Conservation (phyloP, 2,888 invertebrate species). For the Clusia tigrina region DNA sequence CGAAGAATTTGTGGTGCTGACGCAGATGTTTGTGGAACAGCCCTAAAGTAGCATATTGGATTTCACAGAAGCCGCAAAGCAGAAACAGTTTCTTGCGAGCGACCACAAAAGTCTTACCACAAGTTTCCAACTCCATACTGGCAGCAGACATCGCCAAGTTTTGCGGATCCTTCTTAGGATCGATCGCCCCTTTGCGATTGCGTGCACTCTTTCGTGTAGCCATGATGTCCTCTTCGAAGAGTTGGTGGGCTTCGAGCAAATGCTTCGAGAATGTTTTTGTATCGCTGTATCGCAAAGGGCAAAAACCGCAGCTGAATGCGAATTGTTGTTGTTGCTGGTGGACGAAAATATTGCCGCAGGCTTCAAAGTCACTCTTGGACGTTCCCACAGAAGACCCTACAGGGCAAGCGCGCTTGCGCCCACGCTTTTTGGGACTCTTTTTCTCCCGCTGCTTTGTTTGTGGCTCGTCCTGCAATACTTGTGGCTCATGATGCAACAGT, state of each 20-base stretch:
- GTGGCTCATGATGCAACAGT: no score
- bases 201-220: slow-evolving; percentile 21
- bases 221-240: slow-evolving; percentile 31
- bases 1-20: slow-evolving; percentile 48
- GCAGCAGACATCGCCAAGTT: slow-evolving; percentile 27
- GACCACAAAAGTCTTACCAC: slow-evolving; percentile 52
- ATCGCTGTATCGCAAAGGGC: slow-evolving; percentile 48
- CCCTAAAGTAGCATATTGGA: slow-evolving; percentile 46
- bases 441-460: slow-evolving; percentile 13
- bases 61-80: slow-evolving; percentile 51
- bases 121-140: slow-evolving; percentile 42
- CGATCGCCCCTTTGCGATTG: slow-evolving; percentile 12
- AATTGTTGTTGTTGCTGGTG: slow-evolving; percentile 47
- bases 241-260: slow-evolving; percentile 44
- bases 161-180: slow-evolving; percentile 28
- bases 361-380: slow-evolving; percentile 37
- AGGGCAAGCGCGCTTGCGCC: slow-evolving; percentile 36
- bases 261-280: slow-evolving; percentile 44
- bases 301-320: slow-evolving; percentile 50
- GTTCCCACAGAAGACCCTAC: slow-evolving; percentile 29
- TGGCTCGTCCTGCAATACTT: no score
- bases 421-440: slow-evolving; percentile 25
- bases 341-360: slow-evolving; percentile 48
- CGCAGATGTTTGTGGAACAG: slow-evolving; percentile 50
- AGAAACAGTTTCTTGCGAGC: slow-evolving; percentile 42